Base-by-base conservation (phyloP, 2,888 invertebrate genomes). In the Yponomeuta malinellus region DNA sequence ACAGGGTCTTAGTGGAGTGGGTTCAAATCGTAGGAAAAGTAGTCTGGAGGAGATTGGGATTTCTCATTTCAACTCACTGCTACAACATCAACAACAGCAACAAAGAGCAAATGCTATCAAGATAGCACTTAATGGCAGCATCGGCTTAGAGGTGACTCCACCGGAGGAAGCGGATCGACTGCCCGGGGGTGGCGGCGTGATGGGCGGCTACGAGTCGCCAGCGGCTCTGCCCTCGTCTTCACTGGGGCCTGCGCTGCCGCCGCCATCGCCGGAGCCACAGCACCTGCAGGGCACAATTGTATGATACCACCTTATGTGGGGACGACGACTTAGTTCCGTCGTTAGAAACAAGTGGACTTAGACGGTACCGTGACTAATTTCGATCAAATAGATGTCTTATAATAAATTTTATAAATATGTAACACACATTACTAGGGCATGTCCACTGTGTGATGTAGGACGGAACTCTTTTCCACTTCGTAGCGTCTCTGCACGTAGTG, bases 281-380 rank as follows among this genome's bases (percentile, higher is more conserved):
- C 96, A 96, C 82, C 91, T 97, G 74, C 97, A 97, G 89, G 97
- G 97, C 77, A 97, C 97, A 83, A 97, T 97, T 90, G 97, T 97
- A 96, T 97, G 97, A 97, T 97, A 97, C 94, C 95, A 97, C 94
- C 95, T 96, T 74, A 96, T 97, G 96, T 96, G 97, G 96, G 96
- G 97, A 94, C 96, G 96, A 90, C 95, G 96, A 93, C 93, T 95
- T 89, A 95, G 96, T 93, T 95, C 96, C 88, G 95, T 95, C 77
- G 90, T 94, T 79, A 94, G 95, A 85, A 96, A 95, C 83, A 95
- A 94, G 87, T 95, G 95, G 94, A 94, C 94, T 83, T 95, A 94
- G 75, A 43, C 43, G 43, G 43, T 43, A 8, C 43, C 9, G 76
- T 33, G 52, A 15, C 52, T 4, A 48, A 4, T 66, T 5, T 33